A percentile compares a stretch with the other conserved stretches of the same genome.
phyloP scores from a whole-genome alignment of 1,140 invertebrate species.

The Notospermus geniculatus region DNA sequence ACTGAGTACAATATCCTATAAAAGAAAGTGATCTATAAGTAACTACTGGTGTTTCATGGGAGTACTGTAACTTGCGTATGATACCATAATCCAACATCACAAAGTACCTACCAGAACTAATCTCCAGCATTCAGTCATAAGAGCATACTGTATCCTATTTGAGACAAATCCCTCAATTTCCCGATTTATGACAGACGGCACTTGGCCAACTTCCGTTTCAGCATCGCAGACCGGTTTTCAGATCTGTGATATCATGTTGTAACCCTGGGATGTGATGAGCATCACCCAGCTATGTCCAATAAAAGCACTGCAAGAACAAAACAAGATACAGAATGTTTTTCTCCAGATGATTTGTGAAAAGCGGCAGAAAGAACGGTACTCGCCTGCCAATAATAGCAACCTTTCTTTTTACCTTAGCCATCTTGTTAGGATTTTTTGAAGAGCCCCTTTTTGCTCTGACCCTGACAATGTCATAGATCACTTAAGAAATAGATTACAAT shows the following conservation, averaged over 20 bases:
- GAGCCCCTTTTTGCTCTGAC: too few species aligned
- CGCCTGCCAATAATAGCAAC: too few species aligned
- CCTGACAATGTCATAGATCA: too few species aligned
- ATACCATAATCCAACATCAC: background rate
- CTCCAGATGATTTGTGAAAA: too few species aligned
- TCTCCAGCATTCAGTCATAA: slow-evolving; percentile 89
- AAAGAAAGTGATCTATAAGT: background rate
- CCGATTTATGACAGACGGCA: slow-evolving; percentile 77
- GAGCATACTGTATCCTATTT: slow-evolving; percentile 94
- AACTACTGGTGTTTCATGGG: background rate
- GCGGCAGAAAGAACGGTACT: too few species aligned
- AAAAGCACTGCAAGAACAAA: slow-evolving; percentile 33
- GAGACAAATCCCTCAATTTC: slow-evolving; percentile 91
- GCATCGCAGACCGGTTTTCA: slow-evolving; percentile 83
- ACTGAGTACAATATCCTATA: slow-evolving; percentile 67
- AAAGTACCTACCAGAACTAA: slow-evolving; percentile 63
- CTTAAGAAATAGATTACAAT: too few species aligned
- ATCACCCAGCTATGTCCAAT: slow-evolving; percentile 41
- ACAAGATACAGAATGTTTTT: slow-evolving; percentile 14
- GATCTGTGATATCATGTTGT: too few species aligned
- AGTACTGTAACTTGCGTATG: background rate
- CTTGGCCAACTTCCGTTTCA: slow-evolving; percentile 80
- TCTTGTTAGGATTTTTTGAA: too few species aligned
- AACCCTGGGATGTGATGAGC: slow-evolving; percentile 67
- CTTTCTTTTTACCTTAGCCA: too few species aligned